Percentiles rank a stretch among this genome's conserved stretches.
phyloP scores from a whole-genome alignment of 2,888 invertebrate species.

The Iphiclides podalirius region DNA sequence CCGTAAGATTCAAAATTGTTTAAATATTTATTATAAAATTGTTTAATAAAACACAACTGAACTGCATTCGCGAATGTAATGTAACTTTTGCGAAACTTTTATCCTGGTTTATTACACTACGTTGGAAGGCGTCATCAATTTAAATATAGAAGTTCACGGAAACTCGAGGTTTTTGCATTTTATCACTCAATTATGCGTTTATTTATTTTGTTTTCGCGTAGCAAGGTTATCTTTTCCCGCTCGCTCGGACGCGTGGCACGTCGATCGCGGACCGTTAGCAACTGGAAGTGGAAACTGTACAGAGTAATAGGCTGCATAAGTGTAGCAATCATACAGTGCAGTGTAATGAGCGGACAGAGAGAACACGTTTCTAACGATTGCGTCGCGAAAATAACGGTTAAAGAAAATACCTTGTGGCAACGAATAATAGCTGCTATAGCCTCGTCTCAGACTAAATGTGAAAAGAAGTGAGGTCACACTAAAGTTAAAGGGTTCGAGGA shows the following conservation, averaged over 20 bases:
- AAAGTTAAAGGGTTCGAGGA: too few relatives aligned
- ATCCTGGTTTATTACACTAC: too few relatives aligned
- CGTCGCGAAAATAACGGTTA: background rate
- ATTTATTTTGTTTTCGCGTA: conserved; percentile 28
- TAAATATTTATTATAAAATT: too few relatives aligned
- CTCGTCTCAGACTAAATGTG: too few relatives aligned
- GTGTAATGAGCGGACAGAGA: conserved; percentile 7
- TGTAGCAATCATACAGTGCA: conserved; percentile 1
- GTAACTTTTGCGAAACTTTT: background rate
- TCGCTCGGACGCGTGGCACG: conserved; percentile 5
- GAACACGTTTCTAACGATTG: too few relatives aligned
- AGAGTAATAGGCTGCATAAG: background rate
- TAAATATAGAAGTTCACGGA: conserved; percentile 14
- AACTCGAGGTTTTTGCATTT: conserved; percentile 20
- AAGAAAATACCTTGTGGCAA: too few relatives aligned
- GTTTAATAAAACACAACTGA: conserved; percentile 1
- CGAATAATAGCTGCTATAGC: too few relatives aligned
- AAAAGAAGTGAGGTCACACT: too few relatives aligned
- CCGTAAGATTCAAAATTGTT: too few relatives aligned
- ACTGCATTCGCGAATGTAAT: too few relatives aligned
- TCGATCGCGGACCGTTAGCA: conserved; percentile 23
- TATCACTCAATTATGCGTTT: conserved; percentile 25
- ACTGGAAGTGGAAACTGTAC: conserved; percentile 13
- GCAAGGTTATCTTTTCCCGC: conserved; percentile 22
- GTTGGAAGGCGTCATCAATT: too few relatives aligned